Percentiles rank a stretch among this genome's conserved stretches.
Evolutionary conservation across 1,140 invertebrate species (phyloP).

Genomic region (Paracyclopina nana): DNA sequence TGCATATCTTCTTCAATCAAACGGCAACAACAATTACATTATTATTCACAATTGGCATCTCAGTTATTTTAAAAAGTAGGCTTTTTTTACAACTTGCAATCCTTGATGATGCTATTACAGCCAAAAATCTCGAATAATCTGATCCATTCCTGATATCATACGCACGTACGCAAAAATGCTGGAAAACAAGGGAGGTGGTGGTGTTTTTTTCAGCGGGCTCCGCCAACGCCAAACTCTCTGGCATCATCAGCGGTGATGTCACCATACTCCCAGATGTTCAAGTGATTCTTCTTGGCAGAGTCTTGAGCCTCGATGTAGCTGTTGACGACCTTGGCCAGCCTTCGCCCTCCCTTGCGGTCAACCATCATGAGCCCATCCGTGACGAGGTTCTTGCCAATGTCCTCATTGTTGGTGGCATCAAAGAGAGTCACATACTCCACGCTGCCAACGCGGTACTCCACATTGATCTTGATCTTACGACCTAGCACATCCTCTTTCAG

Average conservation of each 20-base stretch:
- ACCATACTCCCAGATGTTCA: slow-evolving; percentile 84
- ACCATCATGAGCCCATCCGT: slow-evolving; percentile 62
- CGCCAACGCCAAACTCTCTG: slow-evolving; percentile 50
- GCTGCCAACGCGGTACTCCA: slow-evolving; percentile 42
- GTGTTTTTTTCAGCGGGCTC: too few relatives aligned
- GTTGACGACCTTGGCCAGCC: slow-evolving; percentile 8
- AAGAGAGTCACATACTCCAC: slow-evolving; percentile 48
- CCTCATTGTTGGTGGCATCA: slow-evolving; percentile 47
- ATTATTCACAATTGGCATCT: too few relatives aligned
- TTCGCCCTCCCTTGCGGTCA: slow-evolving; percentile 42
- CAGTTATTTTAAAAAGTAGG: too few relatives aligned
- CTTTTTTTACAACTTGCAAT: too few relatives aligned
- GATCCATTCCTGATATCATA: too few relatives aligned
- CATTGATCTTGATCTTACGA: slow-evolving; percentile 46
- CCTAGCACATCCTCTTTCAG: slow-evolving; percentile 29
- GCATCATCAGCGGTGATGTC: slow-evolving; percentile 88
- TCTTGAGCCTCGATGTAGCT: slow-evolving; percentile 64
- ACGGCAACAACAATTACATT: too few relatives aligned
- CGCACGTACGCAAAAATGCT: too few relatives aligned
- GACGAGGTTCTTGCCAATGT: slow-evolving; percentile 63
- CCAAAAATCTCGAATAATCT: too few relatives aligned
- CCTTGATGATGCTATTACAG: too few relatives aligned
- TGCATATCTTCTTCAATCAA: too few relatives aligned
- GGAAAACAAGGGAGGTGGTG: too few relatives aligned
- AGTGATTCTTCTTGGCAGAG: slow-evolving; percentile 55